Evolutionary conservation across 53 echinoderm and acorn worm genomes (phyloP).

Genomic region (Zoroaster sp.): DNA sequence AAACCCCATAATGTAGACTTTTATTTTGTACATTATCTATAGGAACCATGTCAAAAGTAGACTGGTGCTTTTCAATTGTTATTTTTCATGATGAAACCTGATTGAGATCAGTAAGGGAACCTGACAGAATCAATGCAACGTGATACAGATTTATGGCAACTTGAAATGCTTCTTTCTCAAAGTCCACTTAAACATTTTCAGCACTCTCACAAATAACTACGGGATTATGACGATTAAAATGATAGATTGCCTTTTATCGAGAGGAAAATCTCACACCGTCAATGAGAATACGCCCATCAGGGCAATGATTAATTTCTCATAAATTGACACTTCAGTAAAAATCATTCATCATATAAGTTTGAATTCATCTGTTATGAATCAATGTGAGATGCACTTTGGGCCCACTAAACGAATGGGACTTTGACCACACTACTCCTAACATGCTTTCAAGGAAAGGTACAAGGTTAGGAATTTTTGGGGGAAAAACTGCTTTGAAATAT

Average conservation of each 20-base stretch:
- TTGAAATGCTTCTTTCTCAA: not conserved
- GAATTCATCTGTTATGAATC: not conserved
- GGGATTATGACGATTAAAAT: not conserved
- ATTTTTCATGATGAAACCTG: no score
- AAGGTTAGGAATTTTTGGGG: not conserved
- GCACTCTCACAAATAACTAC: not conserved
- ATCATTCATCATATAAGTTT: constrained; percentile 28
- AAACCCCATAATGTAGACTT: no score
- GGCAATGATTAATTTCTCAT: not conserved
- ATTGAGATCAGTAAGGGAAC: no score
- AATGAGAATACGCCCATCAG: no score
- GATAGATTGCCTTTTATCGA: not conserved
- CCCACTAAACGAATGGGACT: not conserved
- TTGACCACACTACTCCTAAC: not conserved
- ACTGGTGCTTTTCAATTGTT: no score
- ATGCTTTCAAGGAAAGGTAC: not conserved
- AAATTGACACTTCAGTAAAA: not conserved
- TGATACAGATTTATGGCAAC: no score
- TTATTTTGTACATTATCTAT: no score
- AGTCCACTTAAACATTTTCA: not conserved
- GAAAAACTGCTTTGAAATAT: no score
- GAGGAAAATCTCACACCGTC: not conserved
- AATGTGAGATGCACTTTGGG: not conserved
- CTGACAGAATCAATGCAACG: no score
- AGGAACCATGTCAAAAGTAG: no score